Evolutionary conservation across 2,797 vertebrate species (phyloP), one percentile per base, ranked within the genome.

Genomic region (Aulostomus chinensis): DNA sequence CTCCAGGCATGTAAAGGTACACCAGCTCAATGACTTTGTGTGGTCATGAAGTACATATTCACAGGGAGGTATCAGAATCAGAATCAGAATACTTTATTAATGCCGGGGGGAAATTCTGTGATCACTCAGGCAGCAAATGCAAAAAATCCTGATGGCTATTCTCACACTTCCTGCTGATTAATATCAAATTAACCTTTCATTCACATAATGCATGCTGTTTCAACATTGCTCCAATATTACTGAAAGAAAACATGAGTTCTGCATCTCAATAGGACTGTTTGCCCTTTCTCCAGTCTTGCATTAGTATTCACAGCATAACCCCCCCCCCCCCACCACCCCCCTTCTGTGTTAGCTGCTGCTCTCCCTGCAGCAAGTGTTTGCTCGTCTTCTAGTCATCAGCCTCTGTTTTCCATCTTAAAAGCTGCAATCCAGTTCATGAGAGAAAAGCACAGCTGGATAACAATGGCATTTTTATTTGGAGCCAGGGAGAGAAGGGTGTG

Each of bases 191-290:
- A 76, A 87, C 82, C 81, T 84, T 81, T 85, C 70, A 73, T 72
- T 87, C 80, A 58, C 47, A 73, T 81, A 80, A 83, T 84, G 83
- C 58, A 22, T 67, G 78, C 78, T 73, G 53, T 81, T 85, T 73
- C 68, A 86, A 76, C 75, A 73, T 87, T 72, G 70, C 69, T 77
- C 83, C 77, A 80, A 84, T 86, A 91, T 90, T 90, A 88, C 79
- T 89, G 85, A 89, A 90, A 86, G 89, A 91, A 91, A 92, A 90
- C 90, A 31, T 55, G 69, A 62, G 68, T 86, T 87, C 81, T 81
- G 89, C 90, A 92, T 91, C 72, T 90, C 88, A 92, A 91, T 91
- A 31, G 88, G 64, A 62, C 85, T 64, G 77, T 90, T 91, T 91
- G 78, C 78, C 87, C 84, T 84, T 87, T 90, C 87, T 86, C 71